phyloP scores from a whole-genome alignment of 2,888 invertebrate genomes.

The Venustoraphidia nigricollis region DNA sequence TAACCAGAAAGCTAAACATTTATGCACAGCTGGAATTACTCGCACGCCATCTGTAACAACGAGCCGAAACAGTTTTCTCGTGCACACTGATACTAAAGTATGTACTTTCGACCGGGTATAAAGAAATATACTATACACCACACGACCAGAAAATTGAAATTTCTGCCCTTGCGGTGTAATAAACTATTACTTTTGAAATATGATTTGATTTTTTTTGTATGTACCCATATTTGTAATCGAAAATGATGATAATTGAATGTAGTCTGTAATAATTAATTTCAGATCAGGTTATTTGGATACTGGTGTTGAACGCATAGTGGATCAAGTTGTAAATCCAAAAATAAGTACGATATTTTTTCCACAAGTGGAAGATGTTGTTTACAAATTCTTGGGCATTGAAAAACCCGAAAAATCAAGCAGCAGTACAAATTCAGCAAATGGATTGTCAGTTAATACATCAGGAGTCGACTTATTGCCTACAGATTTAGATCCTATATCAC shows the following conservation, averaged over 20 bases:
- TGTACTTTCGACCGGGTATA: no score
- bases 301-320: constrained; percentile 87
- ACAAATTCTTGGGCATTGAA: constrained; percentile 69
- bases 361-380: constrained; percentile 80
- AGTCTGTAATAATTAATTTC: constrained; percentile 18
- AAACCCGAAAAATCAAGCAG: constrained; percentile 35
- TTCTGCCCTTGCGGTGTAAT: no score
- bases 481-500: constrained; percentile 69
- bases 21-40: no score
- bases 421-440: constrained; percentile 5
- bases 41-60: no score
- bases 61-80: no score
- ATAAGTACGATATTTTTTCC: constrained; percentile 76
- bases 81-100: no score
- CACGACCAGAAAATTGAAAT: no score
- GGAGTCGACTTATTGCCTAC: constrained; percentile 51
- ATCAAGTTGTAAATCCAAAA: constrained; percentile 91
- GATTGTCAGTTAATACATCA: constrained; percentile 10
- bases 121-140: no score
- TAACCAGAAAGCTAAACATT: no score
- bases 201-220: background rate
- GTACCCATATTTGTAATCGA: background rate
- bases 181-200: background rate
- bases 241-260: background rate
- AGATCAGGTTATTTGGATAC: constrained; percentile 79